Evolutionary conservation across 2,113 vertebrate genomes (phyloP).

Genomic region (Meles meles): DNA sequence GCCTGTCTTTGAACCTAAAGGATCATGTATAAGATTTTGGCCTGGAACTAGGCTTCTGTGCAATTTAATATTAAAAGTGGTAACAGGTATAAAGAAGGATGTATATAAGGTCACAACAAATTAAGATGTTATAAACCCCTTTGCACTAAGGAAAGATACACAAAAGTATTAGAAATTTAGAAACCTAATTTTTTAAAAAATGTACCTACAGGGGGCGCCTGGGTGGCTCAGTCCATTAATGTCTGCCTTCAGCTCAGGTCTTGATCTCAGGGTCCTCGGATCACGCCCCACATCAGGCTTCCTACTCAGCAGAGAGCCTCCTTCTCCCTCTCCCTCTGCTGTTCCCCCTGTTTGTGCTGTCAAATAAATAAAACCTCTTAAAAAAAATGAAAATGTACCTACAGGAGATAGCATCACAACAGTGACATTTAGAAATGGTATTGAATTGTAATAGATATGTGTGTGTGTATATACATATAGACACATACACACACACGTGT

Average conservation of each 20-base stretch:
- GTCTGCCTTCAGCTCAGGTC: no score
- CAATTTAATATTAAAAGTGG: background rate
- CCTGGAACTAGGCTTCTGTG: background rate
- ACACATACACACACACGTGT: background rate
- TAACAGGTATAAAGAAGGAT: background rate
- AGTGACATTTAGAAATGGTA: background rate
- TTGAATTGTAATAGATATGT: background rate
- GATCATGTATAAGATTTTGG: background rate
- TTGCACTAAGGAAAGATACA: background rate
- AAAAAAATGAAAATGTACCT: background rate
- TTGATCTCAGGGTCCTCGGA: no score
- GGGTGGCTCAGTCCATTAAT: no score
- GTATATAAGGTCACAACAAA: background rate
- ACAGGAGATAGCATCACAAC: background rate
- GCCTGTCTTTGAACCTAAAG: background rate
- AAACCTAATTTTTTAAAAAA: background rate
- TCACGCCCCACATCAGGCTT: no score
- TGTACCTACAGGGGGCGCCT: no score
- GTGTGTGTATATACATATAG: rapidly evolving
- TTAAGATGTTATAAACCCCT: background rate
- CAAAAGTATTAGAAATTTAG: background rate
- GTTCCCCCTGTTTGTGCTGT: no score
- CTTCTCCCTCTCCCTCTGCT: no score
- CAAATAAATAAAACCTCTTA: no score
- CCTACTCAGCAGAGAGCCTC: no score